Percentiles rank a stretch among this genome's conserved stretches.
phyloP scores from a whole-genome alignment of 2,113 vertebrate genomes.

The human (Homo sapiens) region GRCh38 chr1:204037001-204037500 shows the following conservation, averaged over 20 bases:
- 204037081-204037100: background rate
- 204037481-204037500: background rate
- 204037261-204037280: background rate
- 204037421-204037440: background rate
- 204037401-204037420: background rate
- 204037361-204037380: background rate
- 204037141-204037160: fast-evolving
- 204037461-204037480: fast-evolving
- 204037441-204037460: background rate
- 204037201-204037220: background rate
- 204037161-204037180: no score
- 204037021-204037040: background rate
- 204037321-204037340: background rate
- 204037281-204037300: background rate
- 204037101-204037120: background rate
- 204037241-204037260: background rate
- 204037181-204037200: background rate
- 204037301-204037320: fast-evolving
- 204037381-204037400: no score
- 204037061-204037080: background rate
- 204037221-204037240: background rate
- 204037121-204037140: background rate
- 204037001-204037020: background rate
- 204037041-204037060: background rate
- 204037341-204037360: background rate